Conservation (phyloP, 2,797 vertebrate species). For the Gambelia wislizenii region DNA sequence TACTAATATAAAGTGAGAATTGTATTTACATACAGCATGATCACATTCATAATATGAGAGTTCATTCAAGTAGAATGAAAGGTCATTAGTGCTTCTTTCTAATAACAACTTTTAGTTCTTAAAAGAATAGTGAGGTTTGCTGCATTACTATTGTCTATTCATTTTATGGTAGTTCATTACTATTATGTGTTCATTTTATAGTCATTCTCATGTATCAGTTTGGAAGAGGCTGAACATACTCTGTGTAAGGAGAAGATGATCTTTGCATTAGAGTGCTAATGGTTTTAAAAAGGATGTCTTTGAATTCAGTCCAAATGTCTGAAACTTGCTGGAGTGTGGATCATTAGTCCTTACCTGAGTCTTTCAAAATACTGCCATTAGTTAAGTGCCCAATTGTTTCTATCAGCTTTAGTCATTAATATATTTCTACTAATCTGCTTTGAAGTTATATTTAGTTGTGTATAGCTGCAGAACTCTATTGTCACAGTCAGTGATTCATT, state of each 20-base stretch:
- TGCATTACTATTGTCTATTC: background rate
- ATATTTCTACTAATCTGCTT: conserved; percentile 44
- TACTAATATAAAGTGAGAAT: conserved; percentile 57
- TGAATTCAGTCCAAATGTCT: background rate
- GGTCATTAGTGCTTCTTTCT: background rate
- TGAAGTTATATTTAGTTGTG: conserved; percentile 46
- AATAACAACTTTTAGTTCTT: background rate
- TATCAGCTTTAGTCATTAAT: conserved; percentile 48
- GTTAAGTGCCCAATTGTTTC: background rate
- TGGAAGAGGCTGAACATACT: background rate
- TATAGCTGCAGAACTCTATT: conserved; percentile 43
- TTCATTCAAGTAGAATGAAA: conserved; percentile 15
- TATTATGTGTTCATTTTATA: background rate
- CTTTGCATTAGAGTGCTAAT: background rate
- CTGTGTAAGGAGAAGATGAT: background rate
- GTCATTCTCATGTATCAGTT: background rate
- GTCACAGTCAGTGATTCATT: conserved; percentile 57
- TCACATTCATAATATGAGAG: conserved; percentile 6
- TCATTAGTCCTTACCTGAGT: background rate
- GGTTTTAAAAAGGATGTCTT: no score
- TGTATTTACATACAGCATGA: background rate
- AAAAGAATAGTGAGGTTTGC: no score
- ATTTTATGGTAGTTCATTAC: background rate
- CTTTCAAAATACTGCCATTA: background rate
- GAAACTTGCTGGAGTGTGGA: conserved; percentile 11